Evolutionary conservation across 2,888 invertebrate genomes (phyloP).

Genomic region (Andrena bucephala): DNA sequence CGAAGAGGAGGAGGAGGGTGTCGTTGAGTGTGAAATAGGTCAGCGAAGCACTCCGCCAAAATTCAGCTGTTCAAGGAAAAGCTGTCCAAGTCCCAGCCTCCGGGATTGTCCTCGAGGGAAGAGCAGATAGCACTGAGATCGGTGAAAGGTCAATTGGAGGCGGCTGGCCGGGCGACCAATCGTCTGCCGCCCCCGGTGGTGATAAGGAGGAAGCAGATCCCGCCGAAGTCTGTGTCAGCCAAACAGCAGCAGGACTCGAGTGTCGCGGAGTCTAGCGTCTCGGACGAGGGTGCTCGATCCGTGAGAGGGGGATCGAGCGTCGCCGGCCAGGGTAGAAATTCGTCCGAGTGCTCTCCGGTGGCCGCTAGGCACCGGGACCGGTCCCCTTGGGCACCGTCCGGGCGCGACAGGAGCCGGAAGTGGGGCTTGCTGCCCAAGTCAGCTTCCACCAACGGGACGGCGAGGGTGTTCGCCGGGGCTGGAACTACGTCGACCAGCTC

Average conservation of each 20-base stretch:
- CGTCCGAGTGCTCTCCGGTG: slow-evolving; percentile 32
- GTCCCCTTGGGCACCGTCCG: slow-evolving; percentile 19
- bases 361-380: slow-evolving; percentile 3
- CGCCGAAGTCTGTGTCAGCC: slow-evolving; percentile 53
- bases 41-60: slow-evolving; percentile 71
- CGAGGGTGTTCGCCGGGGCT: slow-evolving; percentile 61
- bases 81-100: slow-evolving; percentile 77
- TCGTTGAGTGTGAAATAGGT: slow-evolving; percentile 40
- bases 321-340: slow-evolving; percentile 14
- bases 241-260: slow-evolving; percentile 72
- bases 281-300: slow-evolving; percentile 68
- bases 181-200: slow-evolving; percentile 81
- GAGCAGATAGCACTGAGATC: slow-evolving; percentile 75
- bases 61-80: slow-evolving; percentile 81
- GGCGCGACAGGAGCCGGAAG: slow-evolving; percentile 28
- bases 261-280: slow-evolving; percentile 69
- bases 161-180: slow-evolving; percentile 60
- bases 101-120: slow-evolving; percentile 72
- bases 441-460: slow-evolving; percentile 60
- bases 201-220: slow-evolving; percentile 80
- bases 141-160: slow-evolving; percentile 67
- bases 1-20: neutral
- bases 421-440: slow-evolving; percentile 58
- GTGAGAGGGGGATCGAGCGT: slow-evolving; percentile 45
- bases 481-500: slow-evolving; percentile 71